Percentiles rank a stretch among this genome's conserved stretches.
Evolutionary conservation across 2,888 invertebrate species (phyloP).

Genomic region (Polyommatus iphigenia): DNA sequence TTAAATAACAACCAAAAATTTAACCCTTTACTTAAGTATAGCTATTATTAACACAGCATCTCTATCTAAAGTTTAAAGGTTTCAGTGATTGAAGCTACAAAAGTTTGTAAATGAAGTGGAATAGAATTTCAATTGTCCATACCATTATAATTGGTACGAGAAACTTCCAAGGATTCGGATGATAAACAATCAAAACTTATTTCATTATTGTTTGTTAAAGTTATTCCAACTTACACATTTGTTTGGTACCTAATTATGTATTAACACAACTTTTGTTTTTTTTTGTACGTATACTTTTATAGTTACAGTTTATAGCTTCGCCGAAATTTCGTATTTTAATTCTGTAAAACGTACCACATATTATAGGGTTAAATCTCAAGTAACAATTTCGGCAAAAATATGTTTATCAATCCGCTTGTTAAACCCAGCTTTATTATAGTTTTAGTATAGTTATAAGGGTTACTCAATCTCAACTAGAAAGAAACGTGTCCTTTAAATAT

Average conservation of each 20-base stretch:
- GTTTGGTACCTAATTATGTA: background rate
- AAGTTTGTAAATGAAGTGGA: background rate
- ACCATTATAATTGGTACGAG: constrained; percentile 7
- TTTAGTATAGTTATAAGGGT: too few relatives aligned
- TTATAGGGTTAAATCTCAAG: too few relatives aligned
- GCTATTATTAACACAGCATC: background rate
- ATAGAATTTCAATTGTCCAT: background rate
- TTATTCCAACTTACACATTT: background rate
- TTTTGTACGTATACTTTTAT: background rate
- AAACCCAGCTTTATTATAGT: too few relatives aligned
- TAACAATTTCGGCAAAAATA: background rate
- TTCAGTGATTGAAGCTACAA: constrained; percentile 15
- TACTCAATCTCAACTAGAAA: too few relatives aligned
- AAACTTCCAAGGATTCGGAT: constrained; percentile 5
- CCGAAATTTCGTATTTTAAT: background rate
- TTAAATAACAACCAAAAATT: background rate
- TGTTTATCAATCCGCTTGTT: background rate
- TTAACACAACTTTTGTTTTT: background rate
- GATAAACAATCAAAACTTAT: constrained; percentile 12
- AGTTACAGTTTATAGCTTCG: background rate
- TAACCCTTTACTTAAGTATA: background rate
- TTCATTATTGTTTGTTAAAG: constrained; percentile 16
- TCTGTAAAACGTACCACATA: too few relatives aligned
- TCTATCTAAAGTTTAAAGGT: background rate
- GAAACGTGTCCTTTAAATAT: too few relatives aligned